phyloP scores from a whole-genome alignment of 2,113 vertebrate genomes.

The Silurus glanis region DNA sequence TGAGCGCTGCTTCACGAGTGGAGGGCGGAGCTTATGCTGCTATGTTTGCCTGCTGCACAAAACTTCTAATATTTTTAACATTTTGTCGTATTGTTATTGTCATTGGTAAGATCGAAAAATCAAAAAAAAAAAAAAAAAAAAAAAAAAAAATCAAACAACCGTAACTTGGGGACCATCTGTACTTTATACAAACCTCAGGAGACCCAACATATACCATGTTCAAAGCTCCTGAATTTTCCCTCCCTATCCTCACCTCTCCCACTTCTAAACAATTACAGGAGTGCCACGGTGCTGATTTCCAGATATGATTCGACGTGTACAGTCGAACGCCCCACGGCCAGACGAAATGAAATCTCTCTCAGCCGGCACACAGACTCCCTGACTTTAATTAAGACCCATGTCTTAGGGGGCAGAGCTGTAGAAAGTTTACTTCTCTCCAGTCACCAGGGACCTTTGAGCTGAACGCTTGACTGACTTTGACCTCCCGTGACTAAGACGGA shows the following conservation, averaged over 20 bases:
- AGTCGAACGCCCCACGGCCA: not conserved
- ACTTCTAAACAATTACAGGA: not conserved
- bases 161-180: too few species aligned
- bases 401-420: slow-evolving; percentile 34
- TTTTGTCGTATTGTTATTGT: too few species aligned
- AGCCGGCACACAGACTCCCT: slow-evolving; percentile 27
- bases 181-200: not conserved
- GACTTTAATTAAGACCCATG: slow-evolving; percentile 49
- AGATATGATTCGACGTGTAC: not conserved
- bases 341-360: slow-evolving; percentile 21
- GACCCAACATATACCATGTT: not conserved
- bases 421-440: slow-evolving; percentile 43
- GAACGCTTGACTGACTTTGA: slow-evolving; percentile 45
- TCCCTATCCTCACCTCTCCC: not conserved
- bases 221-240: not conserved
- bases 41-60: too few species aligned
- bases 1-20: too few species aligned
- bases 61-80: too few species aligned
- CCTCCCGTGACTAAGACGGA: slow-evolving; percentile 26
- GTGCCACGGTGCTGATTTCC: not conserved
- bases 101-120: too few species aligned
- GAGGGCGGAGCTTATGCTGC: too few species aligned
- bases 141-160: too few species aligned
- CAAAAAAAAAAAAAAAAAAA: too few species aligned
- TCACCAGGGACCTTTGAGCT: slow-evolving; percentile 14